Base-by-base conservation (phyloP, 2,888 invertebrate species). In the Sphaeridia pumilis region DNA sequence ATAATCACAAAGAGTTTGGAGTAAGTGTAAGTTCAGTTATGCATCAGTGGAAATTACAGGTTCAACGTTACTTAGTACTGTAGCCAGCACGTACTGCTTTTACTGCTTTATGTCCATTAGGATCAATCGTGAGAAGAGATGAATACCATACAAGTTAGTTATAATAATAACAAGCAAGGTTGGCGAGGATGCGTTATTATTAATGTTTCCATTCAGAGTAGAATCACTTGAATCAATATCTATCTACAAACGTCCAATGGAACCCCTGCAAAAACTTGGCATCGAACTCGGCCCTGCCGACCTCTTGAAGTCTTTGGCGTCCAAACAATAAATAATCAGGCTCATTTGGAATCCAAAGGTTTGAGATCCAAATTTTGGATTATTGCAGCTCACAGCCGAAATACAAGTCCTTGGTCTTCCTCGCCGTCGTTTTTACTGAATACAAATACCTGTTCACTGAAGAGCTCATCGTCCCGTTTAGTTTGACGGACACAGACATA, bases 361-460 rank as follows among this genome's bases (percentile, higher is more conserved):
- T n/a, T n/a, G n/a, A n/a, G n/a, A n/a, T n/a, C n/a, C n/a, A n/a
- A n/a, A n/a, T n/a, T n/a, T 58, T 24, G 57, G 53, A 35, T 64
- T 58, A 10, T 65, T 59, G 46, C 69, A 68, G 25, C 68, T 66
- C 2, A 67, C 67, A 24, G 67, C 60, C n/a, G 66, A 61, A 28
- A 70, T 4, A 70, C 45, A 2, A 52, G 27, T 3, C 46, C 49
- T 12, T 54, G 45, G 22, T 54, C 54, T 45, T 54, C 54, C n/a
- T 49, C 31, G 24, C n/a, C 17, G 26, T 20, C 25, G 2, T 38
- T 27, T 12, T 17, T 38, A 5, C 17, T 14, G 1, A 72, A 67
- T 4, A 75, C 69, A 60, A 75, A 75, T 25, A 73, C 66, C 2
- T 74, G 71, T 61, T 76, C 75, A 12, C 70, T 68, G 1, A 70